Evolutionary conservation across 2,113 vertebrate genomes (phyloP), one percentile per base, ranked within the genome.

Genomic region (Stigmatopora nigra): DNA sequence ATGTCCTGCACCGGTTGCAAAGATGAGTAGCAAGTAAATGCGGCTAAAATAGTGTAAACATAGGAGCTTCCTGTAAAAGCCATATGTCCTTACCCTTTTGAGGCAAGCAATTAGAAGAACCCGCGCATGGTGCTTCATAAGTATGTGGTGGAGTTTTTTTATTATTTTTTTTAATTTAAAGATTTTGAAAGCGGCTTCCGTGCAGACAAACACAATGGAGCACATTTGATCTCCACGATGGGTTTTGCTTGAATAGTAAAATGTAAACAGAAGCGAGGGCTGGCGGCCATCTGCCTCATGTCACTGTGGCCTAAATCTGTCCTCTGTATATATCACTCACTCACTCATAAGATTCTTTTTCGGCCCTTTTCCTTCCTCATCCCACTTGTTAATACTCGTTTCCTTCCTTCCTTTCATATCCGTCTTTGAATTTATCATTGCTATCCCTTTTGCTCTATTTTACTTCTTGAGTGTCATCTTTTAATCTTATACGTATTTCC

Each of bases 241-340:
- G 36, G 72, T 87, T 85, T 87, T 89, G 85, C 87, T 89, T 90
- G 84, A 88, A 88, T 84, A 89, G 88, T 81, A 82, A 76, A 89
- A 87, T 83, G 89, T 88, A 89, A 90, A 91, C 88, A 90, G 83
- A 87, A 78, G 82, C 67, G 72, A 80, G 83, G 77, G 65, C 82
- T 82, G 22, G 41, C 68, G 85, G 84, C 88, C 89, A 89, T 90
- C 89, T 90, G 90, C 85, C 82, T 87, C 84, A 86, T 87, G 87
- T 90, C 86, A 85, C 84, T 79, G 77, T 82, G 81, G 81, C 84
- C 83, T 73, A 80, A 75, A 73, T 83, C 82, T 81, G 75, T 76
- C 84, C 61, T 17, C 31, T 45, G 41, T 7, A 61, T 19, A 61
- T 61, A 25, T 64, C 20, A 47, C 65, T 69, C 64, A 15, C 58